phyloP scores from a whole-genome alignment of 64 coral and sea anemone genomes.

The Montipora capricornis region DNA sequence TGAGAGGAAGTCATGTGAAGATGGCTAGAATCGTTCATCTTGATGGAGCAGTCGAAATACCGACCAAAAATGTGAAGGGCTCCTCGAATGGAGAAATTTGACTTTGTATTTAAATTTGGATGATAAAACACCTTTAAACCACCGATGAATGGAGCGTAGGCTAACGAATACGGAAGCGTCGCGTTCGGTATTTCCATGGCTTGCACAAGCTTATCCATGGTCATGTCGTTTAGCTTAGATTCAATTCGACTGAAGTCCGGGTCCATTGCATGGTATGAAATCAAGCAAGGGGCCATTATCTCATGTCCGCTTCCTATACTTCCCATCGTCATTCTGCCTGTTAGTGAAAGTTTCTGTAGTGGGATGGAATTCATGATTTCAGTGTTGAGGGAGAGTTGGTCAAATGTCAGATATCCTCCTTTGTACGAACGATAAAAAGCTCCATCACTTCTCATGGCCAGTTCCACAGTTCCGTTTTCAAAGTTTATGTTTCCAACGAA shows the following conservation, averaged over 20 bases:
- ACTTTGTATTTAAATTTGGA: conserved; percentile 9
- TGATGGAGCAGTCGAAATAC: conserved; percentile 49
- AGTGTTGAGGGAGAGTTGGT: conserved; percentile 64
- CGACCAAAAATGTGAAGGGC: conserved; percentile 64
- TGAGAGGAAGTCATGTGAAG: conserved; percentile 22
- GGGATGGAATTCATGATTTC: conserved; percentile 80
- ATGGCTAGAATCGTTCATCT: conserved; percentile 51
- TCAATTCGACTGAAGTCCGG: conserved; percentile 74
- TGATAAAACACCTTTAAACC: conserved; percentile 56
- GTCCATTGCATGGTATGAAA: conserved; percentile 55
- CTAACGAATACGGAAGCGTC: conserved; percentile 55
- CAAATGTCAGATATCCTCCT: conserved; percentile 85
- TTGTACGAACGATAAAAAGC: conserved; percentile 68
- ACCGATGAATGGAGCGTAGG: conserved; percentile 55
- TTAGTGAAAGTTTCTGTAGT: conserved; percentile 70
- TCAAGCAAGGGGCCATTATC: conserved; percentile 50
- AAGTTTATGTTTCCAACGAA: conserved; percentile 84
- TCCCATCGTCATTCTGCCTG: conserved; percentile 78
- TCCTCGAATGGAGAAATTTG: conserved; percentile 49
- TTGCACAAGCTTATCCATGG: conserved; percentile 68
- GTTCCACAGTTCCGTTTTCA: conserved; percentile 56
- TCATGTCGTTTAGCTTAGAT: conserved; percentile 76
- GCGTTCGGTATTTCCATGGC: conserved; percentile 69
- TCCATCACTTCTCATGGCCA: conserved; percentile 86
- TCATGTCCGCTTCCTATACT: conserved; percentile 53